phyloP scores from a whole-genome alignment of 2,888 invertebrate genomes.

The Tipula confusa region DNA sequence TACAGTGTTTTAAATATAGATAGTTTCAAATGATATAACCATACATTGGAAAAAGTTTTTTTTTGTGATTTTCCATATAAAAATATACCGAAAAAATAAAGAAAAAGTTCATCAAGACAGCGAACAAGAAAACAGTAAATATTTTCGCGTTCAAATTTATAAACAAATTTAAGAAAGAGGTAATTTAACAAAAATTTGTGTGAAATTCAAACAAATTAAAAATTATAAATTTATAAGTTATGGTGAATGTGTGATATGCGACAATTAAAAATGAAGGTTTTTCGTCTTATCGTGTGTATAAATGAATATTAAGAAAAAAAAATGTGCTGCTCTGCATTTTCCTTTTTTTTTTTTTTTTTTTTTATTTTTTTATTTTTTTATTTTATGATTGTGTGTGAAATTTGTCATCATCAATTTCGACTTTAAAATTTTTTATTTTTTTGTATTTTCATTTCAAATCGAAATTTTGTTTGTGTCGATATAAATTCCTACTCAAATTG shows the following conservation, averaged over 20 bases:
- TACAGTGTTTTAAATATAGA: neutral
- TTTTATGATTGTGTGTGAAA: slow-evolving; percentile 26
- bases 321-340: slow-evolving; percentile 28
- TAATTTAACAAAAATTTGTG: neutral
- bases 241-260: neutral
- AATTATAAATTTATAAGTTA: neutral
- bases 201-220: neutral
- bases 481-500: neutral
- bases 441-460: neutral
- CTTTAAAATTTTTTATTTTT: neutral
- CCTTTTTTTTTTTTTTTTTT: slow-evolving; percentile 5
- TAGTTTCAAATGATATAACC: slow-evolving; percentile 9
- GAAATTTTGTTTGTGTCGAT: neutral
- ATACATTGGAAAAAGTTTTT: neutral
- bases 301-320: slow-evolving; percentile 8
- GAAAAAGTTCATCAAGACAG: slow-evolving; percentile 16
- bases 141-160: slow-evolving; percentile 12
- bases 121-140: slow-evolving; percentile 20
- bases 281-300: neutral
- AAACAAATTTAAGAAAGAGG: slow-evolving; percentile 12
- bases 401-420: slow-evolving; percentile 29
- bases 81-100: neutral
- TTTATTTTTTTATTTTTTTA: slow-evolving; percentile 13
- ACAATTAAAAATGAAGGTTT: slow-evolving; percentile 25
- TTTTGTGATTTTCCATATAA: neutral